Conservation (phyloP, 2,113 vertebrate genomes). For the Daboia siamensis region DNA sequence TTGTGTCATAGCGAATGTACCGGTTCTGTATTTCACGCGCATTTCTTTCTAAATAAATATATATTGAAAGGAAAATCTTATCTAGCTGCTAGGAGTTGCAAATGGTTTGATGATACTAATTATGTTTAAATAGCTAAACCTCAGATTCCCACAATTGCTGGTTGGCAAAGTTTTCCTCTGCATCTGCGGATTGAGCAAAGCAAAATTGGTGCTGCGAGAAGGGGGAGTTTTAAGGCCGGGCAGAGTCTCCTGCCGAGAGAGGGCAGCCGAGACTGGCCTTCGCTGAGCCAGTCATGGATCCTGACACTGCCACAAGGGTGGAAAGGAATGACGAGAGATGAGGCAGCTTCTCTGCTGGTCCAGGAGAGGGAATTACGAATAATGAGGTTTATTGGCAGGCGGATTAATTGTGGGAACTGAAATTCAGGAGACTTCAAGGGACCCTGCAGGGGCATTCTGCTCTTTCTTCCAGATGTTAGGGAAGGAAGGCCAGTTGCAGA, state of each 20-base stretch:
- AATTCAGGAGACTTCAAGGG: background rate
- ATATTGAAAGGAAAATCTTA: background rate
- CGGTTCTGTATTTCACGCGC: background rate
- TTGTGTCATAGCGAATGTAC: background rate
- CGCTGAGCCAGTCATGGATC: background rate
- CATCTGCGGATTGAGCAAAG: background rate
- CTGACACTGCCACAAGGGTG: constrained; percentile 13
- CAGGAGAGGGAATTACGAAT: background rate
- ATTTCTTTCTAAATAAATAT: background rate
- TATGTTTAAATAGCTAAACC: background rate
- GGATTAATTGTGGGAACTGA: background rate
- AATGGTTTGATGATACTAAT: background rate
- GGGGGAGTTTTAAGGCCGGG: background rate
- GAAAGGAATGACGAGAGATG: background rate
- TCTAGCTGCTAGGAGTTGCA: background rate
- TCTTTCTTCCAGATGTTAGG: background rate
- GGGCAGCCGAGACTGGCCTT: constrained; percentile 52
- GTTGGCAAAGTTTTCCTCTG: background rate
- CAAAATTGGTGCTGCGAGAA: background rate
- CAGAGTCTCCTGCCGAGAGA: constrained; percentile 46
- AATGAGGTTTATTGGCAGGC: background rate
- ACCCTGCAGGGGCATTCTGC: background rate
- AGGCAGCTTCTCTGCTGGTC: background rate
- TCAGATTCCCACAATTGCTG: background rate
- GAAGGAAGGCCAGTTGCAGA: too few species aligned